Conservation (phyloP, 2,113 vertebrate genomes). For the Eulacestoma nigropectus region DNA sequence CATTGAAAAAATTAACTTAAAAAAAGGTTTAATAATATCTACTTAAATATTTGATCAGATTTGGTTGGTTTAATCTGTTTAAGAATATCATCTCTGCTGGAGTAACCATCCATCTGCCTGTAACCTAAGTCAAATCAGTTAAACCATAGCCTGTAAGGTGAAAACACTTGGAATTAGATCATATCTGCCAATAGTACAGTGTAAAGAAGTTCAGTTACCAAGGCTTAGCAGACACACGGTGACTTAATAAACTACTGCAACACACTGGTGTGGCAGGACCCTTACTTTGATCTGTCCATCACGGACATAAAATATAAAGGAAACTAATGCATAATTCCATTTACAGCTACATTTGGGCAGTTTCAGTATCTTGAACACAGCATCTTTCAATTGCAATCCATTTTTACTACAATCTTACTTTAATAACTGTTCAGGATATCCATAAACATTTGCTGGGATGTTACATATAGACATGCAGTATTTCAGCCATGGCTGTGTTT, state of each 20-base stretch:
- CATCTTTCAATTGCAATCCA: not conserved
- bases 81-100: not conserved
- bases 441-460: not conserved
- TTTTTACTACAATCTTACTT: not conserved
- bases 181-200: rapidly evolving
- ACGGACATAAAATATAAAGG: not conserved
- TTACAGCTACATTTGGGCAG: not conserved
- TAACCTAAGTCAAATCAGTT: not conserved
- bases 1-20: not conserved
- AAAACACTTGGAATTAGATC: not conserved
- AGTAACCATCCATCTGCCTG: not conserved
- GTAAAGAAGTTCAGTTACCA: not conserved
- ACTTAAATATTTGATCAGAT: not conserved
- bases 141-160: not conserved
- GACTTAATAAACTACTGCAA: not conserved
- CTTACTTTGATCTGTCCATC: not conserved
- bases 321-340: not conserved
- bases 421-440: not conserved
- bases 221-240: not conserved
- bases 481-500: not conserved
- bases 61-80: not conserved
- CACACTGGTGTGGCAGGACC: not conserved
- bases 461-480: not conserved
- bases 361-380: not conserved
- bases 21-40: not conserved